Base-by-base conservation (phyloP, 2,113 vertebrate species). In the Tragelaphus strepsiceros region DNA sequence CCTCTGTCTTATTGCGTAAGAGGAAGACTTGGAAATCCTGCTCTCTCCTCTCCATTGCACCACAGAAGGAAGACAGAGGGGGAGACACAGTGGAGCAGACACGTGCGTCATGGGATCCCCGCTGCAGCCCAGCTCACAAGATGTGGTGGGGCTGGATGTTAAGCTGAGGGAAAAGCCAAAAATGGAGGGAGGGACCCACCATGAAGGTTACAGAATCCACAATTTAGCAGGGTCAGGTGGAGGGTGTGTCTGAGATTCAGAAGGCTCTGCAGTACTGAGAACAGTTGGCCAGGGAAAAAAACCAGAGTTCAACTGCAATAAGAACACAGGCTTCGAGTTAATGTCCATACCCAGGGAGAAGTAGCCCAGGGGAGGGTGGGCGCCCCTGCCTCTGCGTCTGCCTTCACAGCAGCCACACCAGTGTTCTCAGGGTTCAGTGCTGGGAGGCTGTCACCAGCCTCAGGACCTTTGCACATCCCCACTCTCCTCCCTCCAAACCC, bases 331-430 rank as follows among this genome's bases (percentile, higher is more conserved):
- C 59, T 43, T 61, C 1, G 13, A 1, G 49, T n/a, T 35, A 3
- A 15, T 14, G 58, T 10, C 35, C 43, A 9, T 0, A 1, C 16
- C 8, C 53, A 0, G 0, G 16, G 59, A 24, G 43, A n/a, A 35
- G 59, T 1, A 13, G 86, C 51, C 49, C 8, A 0, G 1, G 71
- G 26, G 22, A 26, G 71, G 22, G 46, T 74, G 22, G 39, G 21
- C 24, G 30, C 2, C 51, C 30, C 46, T 1, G 3, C 6, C 30
- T 87, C 46, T 3, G 2, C 14, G 26, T 5, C 58, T 9, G 0
- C 30, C 43, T n/a, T 7, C 28, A 21, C 39, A 14, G 61, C 28
- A 32, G 80, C 80, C 22, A 4, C 16, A 0, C 5, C 2, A 32
- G 10, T 53, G 43, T 12, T 5, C 28, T 15, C 43, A 7, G 62